Conservation (phyloP, 1,140 invertebrate species). For the Choristoneura fumiferana region DNA sequence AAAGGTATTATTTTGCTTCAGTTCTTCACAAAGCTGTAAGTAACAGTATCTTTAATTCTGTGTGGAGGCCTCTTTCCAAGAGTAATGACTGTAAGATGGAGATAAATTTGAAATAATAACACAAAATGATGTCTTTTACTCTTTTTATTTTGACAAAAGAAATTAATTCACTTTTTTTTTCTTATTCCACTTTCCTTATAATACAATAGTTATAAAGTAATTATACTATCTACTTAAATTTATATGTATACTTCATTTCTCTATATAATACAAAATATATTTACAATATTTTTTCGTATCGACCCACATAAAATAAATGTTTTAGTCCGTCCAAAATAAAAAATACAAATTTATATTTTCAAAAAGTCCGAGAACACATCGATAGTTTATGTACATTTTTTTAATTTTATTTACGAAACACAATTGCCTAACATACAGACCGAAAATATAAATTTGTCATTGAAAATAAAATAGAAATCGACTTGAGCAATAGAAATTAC, state of each 20-base stretch:
- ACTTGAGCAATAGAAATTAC: slow-evolving; percentile 15
- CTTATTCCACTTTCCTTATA: slow-evolving; percentile 69
- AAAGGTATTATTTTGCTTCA: too few relatives aligned
- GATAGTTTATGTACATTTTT: slow-evolving; percentile 10
- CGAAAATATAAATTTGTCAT: slow-evolving; percentile 14
- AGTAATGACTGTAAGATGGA: too few relatives aligned
- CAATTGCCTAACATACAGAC: background rate
- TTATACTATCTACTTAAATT: slow-evolving; percentile 71
- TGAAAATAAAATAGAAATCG: slow-evolving; percentile 7
- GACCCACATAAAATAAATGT: slow-evolving; percentile 44
- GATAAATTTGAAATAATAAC: slow-evolving; percentile 50
- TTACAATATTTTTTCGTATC: slow-evolving; percentile 66
- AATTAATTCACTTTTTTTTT: slow-evolving; percentile 73
- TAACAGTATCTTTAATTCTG: too few relatives aligned
- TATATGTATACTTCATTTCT: slow-evolving; percentile 68
- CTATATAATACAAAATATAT: slow-evolving; percentile 76
- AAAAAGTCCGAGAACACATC: slow-evolving; percentile 11
- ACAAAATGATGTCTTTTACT: slow-evolving; percentile 56
- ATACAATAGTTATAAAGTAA: slow-evolving; percentile 73
- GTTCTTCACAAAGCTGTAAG: too few relatives aligned
- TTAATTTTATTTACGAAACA: slow-evolving; percentile 12
- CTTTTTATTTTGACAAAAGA: slow-evolving; percentile 75
- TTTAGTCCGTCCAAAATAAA: slow-evolving; percentile 32
- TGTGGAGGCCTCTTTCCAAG: too few relatives aligned
- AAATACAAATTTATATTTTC: slow-evolving; percentile 19